These are phyloP conservation scores for Octopus sinensis DNA, from an alignment of 1,140 invertebrate species.

Conservation along the genomic window DNA sequence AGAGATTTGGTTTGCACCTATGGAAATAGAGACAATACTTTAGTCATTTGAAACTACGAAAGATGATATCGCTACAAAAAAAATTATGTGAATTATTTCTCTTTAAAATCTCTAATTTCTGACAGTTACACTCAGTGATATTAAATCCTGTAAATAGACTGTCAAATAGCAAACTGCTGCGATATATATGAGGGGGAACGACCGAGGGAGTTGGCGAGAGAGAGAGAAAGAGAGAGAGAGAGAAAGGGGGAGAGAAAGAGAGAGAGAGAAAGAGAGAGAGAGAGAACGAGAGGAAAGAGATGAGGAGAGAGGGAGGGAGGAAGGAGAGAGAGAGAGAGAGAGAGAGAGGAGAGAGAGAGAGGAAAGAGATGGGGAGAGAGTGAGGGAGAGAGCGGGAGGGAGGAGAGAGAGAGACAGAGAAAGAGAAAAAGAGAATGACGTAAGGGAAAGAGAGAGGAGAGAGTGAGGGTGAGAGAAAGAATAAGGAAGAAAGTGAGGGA, in stretches of 20 bases:
- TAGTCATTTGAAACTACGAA: no score
- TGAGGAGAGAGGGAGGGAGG: not conserved
- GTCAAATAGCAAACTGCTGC: no score
- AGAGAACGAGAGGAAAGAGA: not conserved
- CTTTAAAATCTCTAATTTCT: no score
- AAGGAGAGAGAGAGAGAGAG: not conserved
- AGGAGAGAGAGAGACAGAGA: not conserved
- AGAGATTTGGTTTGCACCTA: constrained; percentile 46
- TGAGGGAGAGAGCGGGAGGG: no score
- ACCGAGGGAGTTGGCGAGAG: not conserved
- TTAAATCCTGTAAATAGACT: no score
- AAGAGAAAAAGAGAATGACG: not conserved
- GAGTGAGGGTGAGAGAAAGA: not conserved
- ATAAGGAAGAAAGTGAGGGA: not conserved
- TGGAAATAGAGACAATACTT: no score
- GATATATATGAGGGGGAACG: not conserved
- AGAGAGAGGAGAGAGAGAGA: not conserved
- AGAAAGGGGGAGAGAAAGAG: not conserved
- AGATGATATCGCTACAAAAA: no score
- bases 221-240: not conserved
- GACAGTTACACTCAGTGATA: no score
- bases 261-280: not conserved
- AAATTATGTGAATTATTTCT: no score
- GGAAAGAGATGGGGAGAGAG: not conserved
- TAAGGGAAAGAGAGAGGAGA: not conserved